Conservation (phyloP, 2,797 vertebrate genomes). For the Megalops cyprinoides region DNA sequence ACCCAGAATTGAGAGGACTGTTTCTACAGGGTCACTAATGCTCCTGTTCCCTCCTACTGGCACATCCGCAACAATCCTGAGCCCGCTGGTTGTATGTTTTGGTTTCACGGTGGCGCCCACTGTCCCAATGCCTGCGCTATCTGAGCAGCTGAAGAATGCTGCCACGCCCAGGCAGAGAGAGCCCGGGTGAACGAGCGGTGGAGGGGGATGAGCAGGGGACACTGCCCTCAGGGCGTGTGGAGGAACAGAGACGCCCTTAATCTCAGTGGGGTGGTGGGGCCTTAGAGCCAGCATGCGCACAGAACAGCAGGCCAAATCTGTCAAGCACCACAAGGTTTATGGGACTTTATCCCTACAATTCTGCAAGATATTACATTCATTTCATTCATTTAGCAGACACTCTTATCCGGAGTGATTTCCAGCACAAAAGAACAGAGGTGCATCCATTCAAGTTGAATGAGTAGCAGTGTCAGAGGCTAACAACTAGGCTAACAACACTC, state of each 20-base stretch:
- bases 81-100: not conserved
- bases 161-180: not conserved
- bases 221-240: not conserved
- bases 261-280: not conserved
- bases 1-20: not conserved
- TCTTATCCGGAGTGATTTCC: too few species aligned
- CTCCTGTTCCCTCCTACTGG: not conserved
- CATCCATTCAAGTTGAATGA: too few species aligned
- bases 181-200: not conserved
- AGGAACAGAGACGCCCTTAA: not conserved
- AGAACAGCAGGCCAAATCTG: too few species aligned
- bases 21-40: not conserved
- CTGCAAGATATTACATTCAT: too few species aligned
- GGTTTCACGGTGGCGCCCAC: not conserved
- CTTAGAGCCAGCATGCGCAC: too few species aligned
- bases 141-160: constrained; percentile 6
- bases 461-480: too few species aligned
- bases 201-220: not conserved
- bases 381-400: too few species aligned
- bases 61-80: not conserved
- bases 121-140: not conserved
- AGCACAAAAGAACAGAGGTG: too few species aligned
- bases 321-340: too few species aligned
- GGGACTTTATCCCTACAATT: too few species aligned
- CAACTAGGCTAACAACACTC: too few species aligned